Evolutionary conservation across 2,888 invertebrate genomes (phyloP), one percentile per base, ranked within the genome.

Genomic region (Coenonympha arcania): DNA sequence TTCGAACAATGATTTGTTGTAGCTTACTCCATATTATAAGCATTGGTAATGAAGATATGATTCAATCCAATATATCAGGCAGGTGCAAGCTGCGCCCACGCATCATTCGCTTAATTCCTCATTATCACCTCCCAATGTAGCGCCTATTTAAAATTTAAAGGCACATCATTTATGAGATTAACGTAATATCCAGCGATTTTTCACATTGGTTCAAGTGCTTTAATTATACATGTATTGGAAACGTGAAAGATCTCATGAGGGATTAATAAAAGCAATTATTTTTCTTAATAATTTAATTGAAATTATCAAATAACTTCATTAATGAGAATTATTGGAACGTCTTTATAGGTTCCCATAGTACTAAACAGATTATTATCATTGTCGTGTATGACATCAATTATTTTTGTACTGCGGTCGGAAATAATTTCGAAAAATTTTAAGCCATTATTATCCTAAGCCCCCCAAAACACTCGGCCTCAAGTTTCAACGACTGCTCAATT

Each of bases 81-180:
- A 54, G 54, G 48, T 54, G 54, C 48, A 45, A 26, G 43, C 20
- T 18, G 41, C 45, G 54, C 51, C 54, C 41, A 51, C 48, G 45
- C 54, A 54, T 15, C 18, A 18, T 41, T 45, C 22, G 33, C 48
- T 33, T 45, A 44, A 34, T 45, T 41, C 40, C 44, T 45, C 40
- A 48, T 52, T 45, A 52, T 45, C 49, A 30, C 28, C 18, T 11
- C 19, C n/a, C 18, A 41, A 26, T 28, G n/a, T 30, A 30, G 28
- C 11, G 28, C 28, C 18, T 41, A 28, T 41, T 41, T 28, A 19
- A 41, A 18, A 28, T 19, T 28, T 19, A 28, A 18, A 41, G 19
- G 18, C 26, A 19, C 28, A 18, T 41, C 18, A 41, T 41, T 41
- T 19, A 41, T 6, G 11, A 41, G 41, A 41, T 41, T 41, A 41